Conservation (phyloP, 2,888 invertebrate genomes). For the Acanthosepion esculentum region DNA sequence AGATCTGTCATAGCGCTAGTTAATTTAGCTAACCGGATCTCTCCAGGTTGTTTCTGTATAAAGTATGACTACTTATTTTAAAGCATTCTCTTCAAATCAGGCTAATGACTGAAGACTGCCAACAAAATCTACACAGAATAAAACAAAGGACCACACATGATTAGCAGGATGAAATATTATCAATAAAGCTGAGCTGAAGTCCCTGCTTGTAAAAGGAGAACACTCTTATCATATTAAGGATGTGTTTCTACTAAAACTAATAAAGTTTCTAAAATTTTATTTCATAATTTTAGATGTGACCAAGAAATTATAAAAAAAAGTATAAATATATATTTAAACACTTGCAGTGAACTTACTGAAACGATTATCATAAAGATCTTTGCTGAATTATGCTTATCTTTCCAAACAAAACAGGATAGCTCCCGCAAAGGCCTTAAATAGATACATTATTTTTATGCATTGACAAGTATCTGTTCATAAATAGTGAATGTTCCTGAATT, state of each 20-base stretch:
- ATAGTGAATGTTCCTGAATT: neutral
- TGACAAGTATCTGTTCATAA: neutral
- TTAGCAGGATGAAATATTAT: neutral
- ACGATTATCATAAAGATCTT: neutral
- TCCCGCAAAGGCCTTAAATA: neutral
- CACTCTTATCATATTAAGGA: neutral
- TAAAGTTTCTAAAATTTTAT: neutral
- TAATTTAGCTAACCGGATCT: neutral
- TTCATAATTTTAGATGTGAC: neutral
- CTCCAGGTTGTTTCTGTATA: neutral
- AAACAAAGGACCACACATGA: neutral
- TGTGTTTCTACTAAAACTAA: neutral
- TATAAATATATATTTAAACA: neutral
- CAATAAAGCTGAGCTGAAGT: neutral
- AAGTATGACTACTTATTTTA: neutral
- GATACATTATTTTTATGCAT: neutral
- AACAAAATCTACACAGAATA: neutral
- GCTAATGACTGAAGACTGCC: neutral
- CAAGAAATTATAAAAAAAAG: too few relatives aligned
- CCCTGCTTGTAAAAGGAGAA: neutral
- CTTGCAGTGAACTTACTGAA: neutral
- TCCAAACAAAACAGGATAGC: neutral
- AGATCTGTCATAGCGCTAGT: conserved; percentile 1
- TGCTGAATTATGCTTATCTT: neutral
- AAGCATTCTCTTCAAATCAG: neutral